Evolutionary conservation across 2,888 invertebrate genomes (phyloP).

Genomic region (Caenorhabditis sp.): DNA sequence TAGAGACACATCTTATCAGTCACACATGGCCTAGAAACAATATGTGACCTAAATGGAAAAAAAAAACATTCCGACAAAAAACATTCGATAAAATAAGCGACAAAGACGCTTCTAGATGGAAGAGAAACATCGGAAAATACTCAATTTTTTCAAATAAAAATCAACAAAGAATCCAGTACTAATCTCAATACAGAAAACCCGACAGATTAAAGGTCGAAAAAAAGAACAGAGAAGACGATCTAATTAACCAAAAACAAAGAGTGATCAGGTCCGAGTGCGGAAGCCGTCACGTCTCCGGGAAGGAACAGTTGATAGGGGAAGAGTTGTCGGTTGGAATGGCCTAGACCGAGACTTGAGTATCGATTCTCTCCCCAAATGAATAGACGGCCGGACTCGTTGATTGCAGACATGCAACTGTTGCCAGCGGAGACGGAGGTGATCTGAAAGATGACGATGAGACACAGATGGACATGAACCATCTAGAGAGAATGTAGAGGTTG

Average conservation of each 20-base stretch:
- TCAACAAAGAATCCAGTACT: too few relatives aligned
- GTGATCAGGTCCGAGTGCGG: constrained; percentile 79
- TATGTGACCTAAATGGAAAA: too few relatives aligned
- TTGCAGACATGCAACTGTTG: constrained; percentile 72
- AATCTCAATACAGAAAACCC: too few relatives aligned
- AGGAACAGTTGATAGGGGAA: constrained; percentile 78
- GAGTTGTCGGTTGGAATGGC: constrained; percentile 77
- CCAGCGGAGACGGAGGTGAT: constrained; percentile 74
- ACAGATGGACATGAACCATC: not conserved
- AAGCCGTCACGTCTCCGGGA: constrained; percentile 69
- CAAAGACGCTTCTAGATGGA: too few relatives aligned
- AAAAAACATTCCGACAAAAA: too few relatives aligned
- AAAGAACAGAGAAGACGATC: constrained; percentile 11
- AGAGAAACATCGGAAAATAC: too few relatives aligned
- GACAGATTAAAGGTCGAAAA: not conserved
- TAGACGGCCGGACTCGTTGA: constrained; percentile 73
- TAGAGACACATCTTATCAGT: too few relatives aligned
- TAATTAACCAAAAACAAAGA: constrained; percentile 72
- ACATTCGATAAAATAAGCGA: too few relatives aligned
- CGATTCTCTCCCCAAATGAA: constrained; percentile 82
- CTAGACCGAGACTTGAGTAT: constrained; percentile 71
- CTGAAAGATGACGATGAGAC: constrained; percentile 28
- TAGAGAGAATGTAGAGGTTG: too few relatives aligned
- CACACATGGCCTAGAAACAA: too few relatives aligned
- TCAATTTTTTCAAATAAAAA: too few relatives aligned